phyloP scores from a whole-genome alignment of 2,888 invertebrate genomes.

The Spisula subtruncata region DNA sequence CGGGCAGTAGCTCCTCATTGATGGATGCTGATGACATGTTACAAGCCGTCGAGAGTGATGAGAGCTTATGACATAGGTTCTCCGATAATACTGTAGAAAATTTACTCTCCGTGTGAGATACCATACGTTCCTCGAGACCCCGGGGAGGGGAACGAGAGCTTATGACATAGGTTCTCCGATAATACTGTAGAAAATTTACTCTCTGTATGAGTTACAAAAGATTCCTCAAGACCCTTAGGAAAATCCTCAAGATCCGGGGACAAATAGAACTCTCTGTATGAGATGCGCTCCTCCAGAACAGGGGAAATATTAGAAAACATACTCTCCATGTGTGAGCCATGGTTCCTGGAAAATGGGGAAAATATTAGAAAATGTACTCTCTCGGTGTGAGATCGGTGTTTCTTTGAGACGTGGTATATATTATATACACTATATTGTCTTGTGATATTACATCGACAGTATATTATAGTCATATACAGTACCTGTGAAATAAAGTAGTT shows the following conservation, averaged over 20 bases:
- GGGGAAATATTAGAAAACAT: too few relatives aligned
- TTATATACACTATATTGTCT: background rate
- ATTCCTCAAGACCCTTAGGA: conserved; percentile 83
- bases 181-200: conserved; percentile 25
- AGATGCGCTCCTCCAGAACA: too few relatives aligned
- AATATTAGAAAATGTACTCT: too few relatives aligned
- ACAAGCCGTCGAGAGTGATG: conserved; percentile 88
- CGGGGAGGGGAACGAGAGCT: conserved; percentile 88
- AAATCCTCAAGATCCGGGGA: background rate
- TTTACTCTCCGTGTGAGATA: background rate
- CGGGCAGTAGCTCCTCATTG: conserved; percentile 64
- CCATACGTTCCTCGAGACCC: conserved; percentile 64
- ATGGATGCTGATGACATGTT: conserved; percentile 83
- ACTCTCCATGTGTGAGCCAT: too few relatives aligned
- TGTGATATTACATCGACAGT: background rate
- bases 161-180: conserved; percentile 78
- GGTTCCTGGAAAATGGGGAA: too few relatives aligned
- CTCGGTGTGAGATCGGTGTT: too few relatives aligned
- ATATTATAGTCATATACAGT: background rate
- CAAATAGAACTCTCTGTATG: too few relatives aligned
- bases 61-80: conserved; percentile 85
- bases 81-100: conserved; percentile 18
- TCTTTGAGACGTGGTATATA: too few relatives aligned
- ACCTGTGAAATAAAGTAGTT: background rate
- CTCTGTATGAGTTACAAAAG: background rate